Percentiles rank a stretch among this genome's conserved stretches.
phyloP scores from a whole-genome alignment of 2,888 invertebrate species.

The Drosophila dives region DNA sequence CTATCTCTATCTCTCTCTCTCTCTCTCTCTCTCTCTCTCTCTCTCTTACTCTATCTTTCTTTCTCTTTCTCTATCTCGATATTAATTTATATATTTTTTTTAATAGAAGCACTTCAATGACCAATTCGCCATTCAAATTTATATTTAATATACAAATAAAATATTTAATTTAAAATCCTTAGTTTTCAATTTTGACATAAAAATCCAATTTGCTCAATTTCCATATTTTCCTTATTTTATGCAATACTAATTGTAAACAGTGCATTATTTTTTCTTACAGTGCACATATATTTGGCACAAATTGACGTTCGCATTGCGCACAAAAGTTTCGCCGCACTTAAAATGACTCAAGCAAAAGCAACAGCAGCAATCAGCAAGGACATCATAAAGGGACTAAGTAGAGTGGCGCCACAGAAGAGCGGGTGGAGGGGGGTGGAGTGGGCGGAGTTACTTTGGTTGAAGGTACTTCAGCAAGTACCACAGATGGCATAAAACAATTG shows the following conservation, averaged over 20 bases:
- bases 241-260: neutral
- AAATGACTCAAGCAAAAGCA: slow-evolving; percentile 49
- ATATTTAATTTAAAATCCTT: too few species aligned
- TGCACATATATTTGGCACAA: slow-evolving; percentile 51
- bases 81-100: too few species aligned
- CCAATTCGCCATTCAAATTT: too few species aligned
- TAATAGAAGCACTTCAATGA: too few species aligned
- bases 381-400: slow-evolving; percentile 33
- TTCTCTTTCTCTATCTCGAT: too few species aligned
- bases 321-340: slow-evolving; percentile 67
- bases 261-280: neutral
- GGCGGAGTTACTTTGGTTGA: neutral
- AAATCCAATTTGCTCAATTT: too few species aligned
- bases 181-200: too few species aligned
- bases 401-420: neutral
- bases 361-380: slow-evolving; percentile 45
- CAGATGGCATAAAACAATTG: slow-evolving; percentile 77
- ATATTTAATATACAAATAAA: too few species aligned
- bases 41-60: too few species aligned
- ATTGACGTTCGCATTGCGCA: slow-evolving; percentile 61
- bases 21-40: too few species aligned
- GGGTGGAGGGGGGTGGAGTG: neutral
- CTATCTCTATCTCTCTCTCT: too few species aligned
- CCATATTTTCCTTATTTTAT: too few species aligned
- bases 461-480: slow-evolving; percentile 30